Evolutionary conservation across 2,797 vertebrate genomes (phyloP).

Genomic region (Hirundo rustica): DNA sequence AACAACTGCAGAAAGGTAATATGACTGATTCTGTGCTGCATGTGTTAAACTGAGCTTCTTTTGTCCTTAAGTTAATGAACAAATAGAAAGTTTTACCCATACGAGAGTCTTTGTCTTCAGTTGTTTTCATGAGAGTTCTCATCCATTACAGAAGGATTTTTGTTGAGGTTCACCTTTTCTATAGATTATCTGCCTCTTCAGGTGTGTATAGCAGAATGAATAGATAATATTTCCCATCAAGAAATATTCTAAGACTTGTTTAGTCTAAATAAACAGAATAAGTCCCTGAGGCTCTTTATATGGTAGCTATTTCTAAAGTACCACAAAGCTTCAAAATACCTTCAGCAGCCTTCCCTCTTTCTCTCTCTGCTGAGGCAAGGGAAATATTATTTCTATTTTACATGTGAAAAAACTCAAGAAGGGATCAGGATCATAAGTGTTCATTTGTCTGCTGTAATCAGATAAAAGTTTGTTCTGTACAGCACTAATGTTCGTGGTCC

Average conservation of each 20-base stretch:
- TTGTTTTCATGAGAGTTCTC: background rate
- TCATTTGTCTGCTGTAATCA: background rate
- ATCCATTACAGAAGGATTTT: background rate
- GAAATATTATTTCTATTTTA: background rate
- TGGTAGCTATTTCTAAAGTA: background rate
- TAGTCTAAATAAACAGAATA: background rate
- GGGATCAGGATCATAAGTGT: background rate
- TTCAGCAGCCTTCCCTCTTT: background rate
- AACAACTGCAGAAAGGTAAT: slow-evolving; percentile 82
- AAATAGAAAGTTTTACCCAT: background rate
- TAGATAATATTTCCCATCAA: background rate
- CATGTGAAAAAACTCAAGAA: background rate
- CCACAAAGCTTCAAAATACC: background rate
- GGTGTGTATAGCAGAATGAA: background rate
- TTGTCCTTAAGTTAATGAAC: background rate
- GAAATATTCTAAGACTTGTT: background rate
- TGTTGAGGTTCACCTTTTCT: background rate
- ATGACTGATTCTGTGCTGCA: background rate
- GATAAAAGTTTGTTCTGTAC: background rate
- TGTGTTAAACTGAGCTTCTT: background rate
- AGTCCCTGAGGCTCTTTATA: background rate
- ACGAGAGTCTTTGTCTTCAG: background rate
- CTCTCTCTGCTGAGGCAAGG: background rate
- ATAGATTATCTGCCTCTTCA: background rate
- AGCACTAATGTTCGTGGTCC: fast-evolving